Evolutionary conservation across 2,113 vertebrate genomes (phyloP).

Genomic region (Hypanus sabinus): DNA sequence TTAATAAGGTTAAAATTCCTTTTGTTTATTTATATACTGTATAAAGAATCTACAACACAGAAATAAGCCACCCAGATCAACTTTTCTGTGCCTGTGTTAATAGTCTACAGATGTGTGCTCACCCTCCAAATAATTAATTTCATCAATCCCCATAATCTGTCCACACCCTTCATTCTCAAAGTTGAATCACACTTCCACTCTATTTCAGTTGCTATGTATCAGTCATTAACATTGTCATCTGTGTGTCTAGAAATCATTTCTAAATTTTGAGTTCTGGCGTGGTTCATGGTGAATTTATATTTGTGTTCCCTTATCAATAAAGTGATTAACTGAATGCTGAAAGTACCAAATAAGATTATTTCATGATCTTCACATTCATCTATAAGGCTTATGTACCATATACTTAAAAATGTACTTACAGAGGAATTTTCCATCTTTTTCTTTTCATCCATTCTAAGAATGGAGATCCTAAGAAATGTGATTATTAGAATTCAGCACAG

Average conservation of each 20-base stretch:
- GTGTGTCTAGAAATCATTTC: background rate
- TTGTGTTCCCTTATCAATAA: background rate
- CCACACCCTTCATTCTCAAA: background rate
- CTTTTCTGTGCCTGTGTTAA: background rate
- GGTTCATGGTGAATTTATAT: background rate
- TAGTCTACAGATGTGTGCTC: background rate
- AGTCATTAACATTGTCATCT: background rate
- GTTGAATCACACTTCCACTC: background rate
- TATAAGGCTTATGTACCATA: background rate
- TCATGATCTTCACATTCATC: background rate
- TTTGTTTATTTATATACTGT: background rate
- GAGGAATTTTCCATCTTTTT: background rate
- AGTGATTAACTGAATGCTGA: background rate
- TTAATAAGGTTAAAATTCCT: background rate
- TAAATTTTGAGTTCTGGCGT: background rate
- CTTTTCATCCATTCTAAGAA: constrained; percentile 1
- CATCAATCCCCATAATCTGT: background rate
- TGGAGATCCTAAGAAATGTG: background rate
- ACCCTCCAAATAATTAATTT: background rate
- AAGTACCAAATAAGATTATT: background rate
- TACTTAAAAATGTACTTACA: background rate
- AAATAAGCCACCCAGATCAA: background rate
- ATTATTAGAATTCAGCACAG: background rate
- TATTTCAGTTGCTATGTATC: background rate
- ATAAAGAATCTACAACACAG: background rate